Percentiles rank a stretch among this genome's conserved stretches.
phyloP scores from a whole-genome alignment of 2,888 invertebrate genomes.

The Sycophila texana region DNA sequence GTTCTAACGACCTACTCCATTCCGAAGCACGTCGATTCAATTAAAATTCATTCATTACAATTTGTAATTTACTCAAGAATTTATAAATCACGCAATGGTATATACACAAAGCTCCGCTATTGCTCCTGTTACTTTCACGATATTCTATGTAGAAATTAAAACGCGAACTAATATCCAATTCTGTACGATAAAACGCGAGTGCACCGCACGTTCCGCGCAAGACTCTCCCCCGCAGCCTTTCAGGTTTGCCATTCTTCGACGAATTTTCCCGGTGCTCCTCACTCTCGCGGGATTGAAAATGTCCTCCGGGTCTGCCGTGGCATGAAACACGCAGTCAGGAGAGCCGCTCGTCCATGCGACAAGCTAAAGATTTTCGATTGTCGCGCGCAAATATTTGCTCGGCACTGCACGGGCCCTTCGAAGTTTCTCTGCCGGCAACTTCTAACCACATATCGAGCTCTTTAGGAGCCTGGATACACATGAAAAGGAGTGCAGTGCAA shows the following conservation, averaged over 20 bases:
- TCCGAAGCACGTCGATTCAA: background rate
- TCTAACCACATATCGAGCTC: conserved; percentile 42
- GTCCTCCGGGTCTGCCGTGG: conserved; percentile 13
- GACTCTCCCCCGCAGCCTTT: conserved; percentile 14
- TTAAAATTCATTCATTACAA: background rate
- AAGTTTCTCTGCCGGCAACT: conserved; percentile 19
- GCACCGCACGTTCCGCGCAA: background rate
- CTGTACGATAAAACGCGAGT: background rate
- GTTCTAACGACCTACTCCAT: too few relatives aligned
- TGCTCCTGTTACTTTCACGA: too few relatives aligned
- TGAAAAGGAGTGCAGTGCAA: conserved; percentile 43
- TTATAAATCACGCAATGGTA: too few relatives aligned
- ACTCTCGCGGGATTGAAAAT: background rate
- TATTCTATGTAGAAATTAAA: too few relatives aligned
- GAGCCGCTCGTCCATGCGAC: conserved; percentile 4
- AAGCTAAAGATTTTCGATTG: conserved; percentile 50
- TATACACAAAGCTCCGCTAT: too few relatives aligned
- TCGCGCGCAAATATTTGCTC: conserved; percentile 50
- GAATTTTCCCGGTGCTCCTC: background rate
- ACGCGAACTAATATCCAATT: too few relatives aligned
- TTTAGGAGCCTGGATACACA: conserved; percentile 47
- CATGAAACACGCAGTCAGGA: conserved; percentile 47
- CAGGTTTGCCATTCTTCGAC: conserved; percentile 13
- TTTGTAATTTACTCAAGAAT: too few relatives aligned
- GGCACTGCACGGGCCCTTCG: conserved; percentile 9